phyloP scores from a whole-genome alignment of 2,888 invertebrate genomes.

The Amblyjoppa fuscipennis region DNA sequence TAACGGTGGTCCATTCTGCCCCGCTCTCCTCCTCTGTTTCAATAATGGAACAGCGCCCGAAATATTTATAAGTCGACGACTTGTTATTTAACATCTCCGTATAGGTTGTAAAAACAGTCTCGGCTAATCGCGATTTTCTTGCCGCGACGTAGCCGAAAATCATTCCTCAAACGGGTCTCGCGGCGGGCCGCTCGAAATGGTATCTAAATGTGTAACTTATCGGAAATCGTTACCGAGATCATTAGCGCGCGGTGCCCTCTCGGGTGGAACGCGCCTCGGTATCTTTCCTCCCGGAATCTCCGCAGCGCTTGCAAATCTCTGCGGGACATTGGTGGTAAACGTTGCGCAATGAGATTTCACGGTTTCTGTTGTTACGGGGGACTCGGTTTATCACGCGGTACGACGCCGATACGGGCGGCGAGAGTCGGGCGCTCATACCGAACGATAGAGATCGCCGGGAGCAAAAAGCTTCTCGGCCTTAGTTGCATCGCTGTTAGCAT shows the following conservation, averaged over 20 bases:
- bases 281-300: neutral
- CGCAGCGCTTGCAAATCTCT: constrained; percentile 9
- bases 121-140: neutral
- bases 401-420: constrained; percentile 18
- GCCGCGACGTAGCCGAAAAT: neutral
- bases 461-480: constrained; percentile 38
- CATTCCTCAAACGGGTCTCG: neutral
- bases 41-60: neutral
- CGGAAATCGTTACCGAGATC: constrained; percentile 20
- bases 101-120: neutral
- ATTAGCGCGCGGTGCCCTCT: constrained; percentile 1
- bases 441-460: constrained; percentile 13
- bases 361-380: constrained; percentile 18
- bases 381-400: constrained; percentile 2
- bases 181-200: neutral
- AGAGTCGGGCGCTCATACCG: constrained; percentile 7
- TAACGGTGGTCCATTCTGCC: too few species aligned
- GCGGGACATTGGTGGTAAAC: constrained; percentile 3
- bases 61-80: neutral
- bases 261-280: neutral
- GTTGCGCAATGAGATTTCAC: constrained; percentile 18
- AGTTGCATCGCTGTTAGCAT: neutral
- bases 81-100: neutral
- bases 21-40: neutral
- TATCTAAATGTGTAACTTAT: constrained; percentile 4